Evolutionary conservation across 2,797 vertebrate species (phyloP).

Genomic region (Manis pentadactyla): DNA sequence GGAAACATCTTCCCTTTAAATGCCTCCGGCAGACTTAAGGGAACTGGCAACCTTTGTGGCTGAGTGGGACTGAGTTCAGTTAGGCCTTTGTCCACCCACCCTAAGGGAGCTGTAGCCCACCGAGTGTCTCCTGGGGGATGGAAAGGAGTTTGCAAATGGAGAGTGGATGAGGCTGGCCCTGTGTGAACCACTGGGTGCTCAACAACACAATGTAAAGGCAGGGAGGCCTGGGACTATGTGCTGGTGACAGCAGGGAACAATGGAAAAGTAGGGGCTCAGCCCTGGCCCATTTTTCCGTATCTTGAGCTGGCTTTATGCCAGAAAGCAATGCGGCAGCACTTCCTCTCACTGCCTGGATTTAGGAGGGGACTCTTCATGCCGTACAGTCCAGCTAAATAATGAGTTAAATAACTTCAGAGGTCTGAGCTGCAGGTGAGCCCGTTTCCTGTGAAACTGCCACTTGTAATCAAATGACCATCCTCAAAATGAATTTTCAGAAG

Average conservation of each 20-base stretch:
- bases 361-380: neutral
- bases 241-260: neutral
- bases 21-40: neutral
- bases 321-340: neutral
- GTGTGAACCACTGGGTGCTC: neutral
- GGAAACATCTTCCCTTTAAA: neutral
- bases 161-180: neutral
- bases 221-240: neutral
- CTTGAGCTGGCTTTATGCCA: neutral
- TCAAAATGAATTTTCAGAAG: neutral
- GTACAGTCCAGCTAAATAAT: neutral
- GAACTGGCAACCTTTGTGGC: neutral
- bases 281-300: neutral
- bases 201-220: rapidly evolving
- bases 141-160: neutral
- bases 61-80: neutral
- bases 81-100: too few species aligned
- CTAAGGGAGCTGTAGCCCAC: neutral
- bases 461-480: neutral
- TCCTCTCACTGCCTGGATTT: neutral
- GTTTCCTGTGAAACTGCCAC: neutral
- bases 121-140: neutral
- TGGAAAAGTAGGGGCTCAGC: too few species aligned
- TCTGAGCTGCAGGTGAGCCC: neutral
- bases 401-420: neutral